Percentiles rank a stretch among this genome's conserved stretches.
These are phyloP conservation scores for Priocnemis perturbator DNA, from an alignment of 2,888 invertebrate species.

Conservation along the genomic window DNA sequence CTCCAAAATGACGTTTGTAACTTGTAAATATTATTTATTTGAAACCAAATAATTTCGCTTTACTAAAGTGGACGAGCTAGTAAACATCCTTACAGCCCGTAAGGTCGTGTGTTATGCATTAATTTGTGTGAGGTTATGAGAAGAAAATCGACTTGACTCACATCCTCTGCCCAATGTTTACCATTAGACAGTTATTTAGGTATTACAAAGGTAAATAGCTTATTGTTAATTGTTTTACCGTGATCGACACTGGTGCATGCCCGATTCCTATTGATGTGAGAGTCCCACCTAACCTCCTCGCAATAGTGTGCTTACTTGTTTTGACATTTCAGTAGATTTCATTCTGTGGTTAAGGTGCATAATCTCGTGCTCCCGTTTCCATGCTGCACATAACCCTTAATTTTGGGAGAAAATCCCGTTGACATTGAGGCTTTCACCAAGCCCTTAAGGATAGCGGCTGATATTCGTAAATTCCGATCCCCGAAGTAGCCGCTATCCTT, in stretches of 20 bases:
- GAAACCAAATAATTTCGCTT: slow-evolving; percentile 54
- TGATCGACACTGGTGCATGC: slow-evolving; percentile 10
- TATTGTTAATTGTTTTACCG: slow-evolving; percentile 22
- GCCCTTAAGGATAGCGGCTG: background rate
- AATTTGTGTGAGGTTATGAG: slow-evolving; percentile 69
- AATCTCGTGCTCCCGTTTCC: slow-evolving; percentile 18
- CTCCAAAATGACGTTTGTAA: slow-evolving; percentile 71
- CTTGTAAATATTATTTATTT: slow-evolving; percentile 65
- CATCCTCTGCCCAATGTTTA: slow-evolving; percentile 64
- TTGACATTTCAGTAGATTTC: slow-evolving; percentile 53
- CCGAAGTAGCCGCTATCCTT: slow-evolving; percentile 1
- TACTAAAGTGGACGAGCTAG: slow-evolving; percentile 38
- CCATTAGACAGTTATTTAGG: slow-evolving; percentile 52
- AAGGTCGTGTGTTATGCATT: slow-evolving; percentile 56
- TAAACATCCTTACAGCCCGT: slow-evolving; percentile 45
- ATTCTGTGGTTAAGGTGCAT: slow-evolving; percentile 37
- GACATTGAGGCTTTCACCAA: background rate
- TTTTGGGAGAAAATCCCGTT: slow-evolving; percentile 13
- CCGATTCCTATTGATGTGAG: slow-evolving; percentile 22
- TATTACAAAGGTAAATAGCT: slow-evolving; percentile 58
- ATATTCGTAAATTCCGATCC: background rate
- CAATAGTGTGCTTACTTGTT: slow-evolving; percentile 49
- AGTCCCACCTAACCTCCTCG: slow-evolving; percentile 56
- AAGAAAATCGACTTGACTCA: slow-evolving; percentile 57
- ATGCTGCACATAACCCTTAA: slow-evolving; percentile 24